phyloP scores from a whole-genome alignment of 2,888 invertebrate genomes.

The Drosophila mimica region DNA sequence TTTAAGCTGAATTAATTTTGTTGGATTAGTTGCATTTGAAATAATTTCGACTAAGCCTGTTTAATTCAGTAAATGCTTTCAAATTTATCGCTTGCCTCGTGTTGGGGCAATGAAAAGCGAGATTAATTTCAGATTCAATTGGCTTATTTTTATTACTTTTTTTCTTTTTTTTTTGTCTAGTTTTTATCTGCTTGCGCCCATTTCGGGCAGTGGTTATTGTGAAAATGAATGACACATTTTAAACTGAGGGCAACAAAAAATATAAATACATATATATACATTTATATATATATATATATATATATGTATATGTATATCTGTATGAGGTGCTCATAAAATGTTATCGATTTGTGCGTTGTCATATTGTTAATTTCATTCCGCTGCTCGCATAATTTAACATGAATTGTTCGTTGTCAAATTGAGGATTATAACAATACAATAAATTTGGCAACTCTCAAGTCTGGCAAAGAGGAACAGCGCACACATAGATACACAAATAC shows the following conservation, averaged over 20 bases:
- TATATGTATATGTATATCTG: neutral
- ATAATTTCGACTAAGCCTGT: neutral
- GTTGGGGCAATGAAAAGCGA: neutral
- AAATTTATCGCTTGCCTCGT: slow-evolving; percentile 1
- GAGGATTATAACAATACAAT: slow-evolving; percentile 43
- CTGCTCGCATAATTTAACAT: slow-evolving; percentile 48
- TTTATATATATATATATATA: accelerated
- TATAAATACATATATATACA: neutral
- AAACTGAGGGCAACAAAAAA: neutral
- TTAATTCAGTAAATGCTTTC: neutral
- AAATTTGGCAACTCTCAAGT: slow-evolving; percentile 26
- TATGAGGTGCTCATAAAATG: slow-evolving; percentile 1
- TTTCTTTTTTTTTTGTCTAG: neutral
- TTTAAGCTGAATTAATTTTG: neutral
- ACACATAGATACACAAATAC: neutral
- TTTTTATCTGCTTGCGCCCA: neutral
- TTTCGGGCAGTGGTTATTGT: neutral
- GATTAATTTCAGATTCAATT: slow-evolving; percentile 1
- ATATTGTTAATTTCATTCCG: slow-evolving; percentile 55
- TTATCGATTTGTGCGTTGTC: slow-evolving; percentile 50
- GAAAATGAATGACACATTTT: slow-evolving; percentile 1
- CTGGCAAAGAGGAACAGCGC: neutral
- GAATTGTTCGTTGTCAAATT: slow-evolving; percentile 51
- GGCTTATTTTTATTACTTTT: neutral
- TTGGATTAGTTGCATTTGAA: neutral